These are phyloP conservation scores for Orgyia antiqua DNA, from an alignment of 2,888 invertebrate genomes.

Conservation along the genomic window DNA sequence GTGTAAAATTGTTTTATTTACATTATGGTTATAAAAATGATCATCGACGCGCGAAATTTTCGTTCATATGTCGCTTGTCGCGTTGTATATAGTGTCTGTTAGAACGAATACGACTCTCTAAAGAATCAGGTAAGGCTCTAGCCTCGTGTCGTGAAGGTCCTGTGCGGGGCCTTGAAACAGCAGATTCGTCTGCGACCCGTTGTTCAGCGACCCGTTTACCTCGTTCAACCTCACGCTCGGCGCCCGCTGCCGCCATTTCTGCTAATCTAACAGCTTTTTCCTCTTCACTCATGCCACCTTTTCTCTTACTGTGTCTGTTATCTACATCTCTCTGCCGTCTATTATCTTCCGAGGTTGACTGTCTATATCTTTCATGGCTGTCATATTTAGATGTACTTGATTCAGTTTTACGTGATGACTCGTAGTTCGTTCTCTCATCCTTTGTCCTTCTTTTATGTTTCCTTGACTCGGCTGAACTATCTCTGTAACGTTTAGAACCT, in stretches of 20 bases:
- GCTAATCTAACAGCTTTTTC: constrained; percentile 79
- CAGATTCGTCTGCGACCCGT: constrained; percentile 68
- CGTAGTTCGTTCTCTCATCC: constrained; percentile 15
- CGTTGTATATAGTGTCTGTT: constrained; percentile 95
- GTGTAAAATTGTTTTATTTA: constrained; percentile 12
- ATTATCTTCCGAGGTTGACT: constrained; percentile 2
- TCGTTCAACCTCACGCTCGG: constrained; percentile 82
- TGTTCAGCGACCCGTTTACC: constrained; percentile 80
- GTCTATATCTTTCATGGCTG: constrained; percentile 8
- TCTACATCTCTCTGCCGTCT: constrained; percentile 23
- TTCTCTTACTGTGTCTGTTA: constrained; percentile 21
- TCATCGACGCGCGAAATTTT: constrained; percentile 85
- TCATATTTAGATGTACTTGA: constrained; percentile 5
- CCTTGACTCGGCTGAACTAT: constrained; percentile 24
- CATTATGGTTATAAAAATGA: neutral
- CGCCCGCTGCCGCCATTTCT: constrained; percentile 92
- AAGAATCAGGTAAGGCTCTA: constrained; percentile 81
- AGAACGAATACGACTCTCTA: constrained; percentile 90
- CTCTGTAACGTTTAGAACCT: constrained; percentile 20
- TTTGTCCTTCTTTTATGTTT: constrained; percentile 30
- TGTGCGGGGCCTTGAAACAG: constrained; percentile 79
- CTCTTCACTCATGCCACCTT: constrained; percentile 38
- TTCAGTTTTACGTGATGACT: neutral
- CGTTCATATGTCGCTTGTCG: constrained; percentile 87
- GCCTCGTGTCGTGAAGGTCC: constrained; percentile 73